Percentiles rank a stretch among this genome's conserved stretches.
phyloP scores from a whole-genome alignment of 64 coral and sea anemone species.

The Montipora efflorescens region DNA sequence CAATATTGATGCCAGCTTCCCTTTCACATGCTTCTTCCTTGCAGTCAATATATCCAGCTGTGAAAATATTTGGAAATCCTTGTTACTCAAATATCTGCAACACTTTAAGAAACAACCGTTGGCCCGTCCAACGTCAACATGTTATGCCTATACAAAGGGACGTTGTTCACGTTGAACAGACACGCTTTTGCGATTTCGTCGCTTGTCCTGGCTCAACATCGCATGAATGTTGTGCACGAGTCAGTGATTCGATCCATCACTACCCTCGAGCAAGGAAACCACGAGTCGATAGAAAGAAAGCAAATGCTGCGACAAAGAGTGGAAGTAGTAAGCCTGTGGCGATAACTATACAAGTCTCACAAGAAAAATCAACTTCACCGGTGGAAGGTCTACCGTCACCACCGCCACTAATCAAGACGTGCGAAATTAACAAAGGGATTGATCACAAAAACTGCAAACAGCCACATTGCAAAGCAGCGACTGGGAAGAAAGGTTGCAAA shows the following conservation, averaged over 20 bases:
- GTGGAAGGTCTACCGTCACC: background rate
- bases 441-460: background rate
- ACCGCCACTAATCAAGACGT: constrained; percentile 4
- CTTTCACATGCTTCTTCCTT: background rate
- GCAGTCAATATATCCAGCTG: background rate
- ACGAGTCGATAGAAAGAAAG: background rate
- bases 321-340: background rate
- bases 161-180: background rate
- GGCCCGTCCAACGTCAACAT: background rate
- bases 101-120: background rate
- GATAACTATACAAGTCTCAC: too few relatives aligned
- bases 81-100: background rate
- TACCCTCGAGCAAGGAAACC: background rate
- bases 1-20: background rate
- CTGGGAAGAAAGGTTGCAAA: background rate
- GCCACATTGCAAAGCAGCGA: background rate
- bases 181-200: background rate
- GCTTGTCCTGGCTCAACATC: background rate
- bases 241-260: background rate
- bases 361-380: background rate
- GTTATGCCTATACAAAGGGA: background rate
- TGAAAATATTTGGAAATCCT: background rate
- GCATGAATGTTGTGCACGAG: background rate
- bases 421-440: background rate
- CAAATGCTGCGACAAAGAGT: background rate